Evolutionary conservation across 1,140 invertebrate genomes (phyloP).

Genomic region (Dendroctonus valens): DNA sequence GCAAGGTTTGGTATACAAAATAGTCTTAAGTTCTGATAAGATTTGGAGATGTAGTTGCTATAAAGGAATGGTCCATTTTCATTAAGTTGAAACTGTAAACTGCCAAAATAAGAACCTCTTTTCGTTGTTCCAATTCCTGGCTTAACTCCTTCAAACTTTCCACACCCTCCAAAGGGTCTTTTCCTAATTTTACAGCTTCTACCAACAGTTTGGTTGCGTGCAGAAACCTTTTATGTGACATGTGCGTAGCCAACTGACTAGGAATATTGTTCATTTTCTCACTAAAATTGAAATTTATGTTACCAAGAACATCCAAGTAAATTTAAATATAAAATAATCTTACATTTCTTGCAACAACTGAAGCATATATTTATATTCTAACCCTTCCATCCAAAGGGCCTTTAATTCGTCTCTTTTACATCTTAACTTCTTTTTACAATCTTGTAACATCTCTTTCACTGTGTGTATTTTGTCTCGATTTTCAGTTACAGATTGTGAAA

Average conservation of each 20-base stretch:
- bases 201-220: conserved; percentile 82
- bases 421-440: conserved; percentile 86
- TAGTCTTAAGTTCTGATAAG: conserved; percentile 70
- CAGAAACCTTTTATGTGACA: conserved; percentile 77
- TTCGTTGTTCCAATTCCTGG: conserved; percentile 67
- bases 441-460: conserved; percentile 86
- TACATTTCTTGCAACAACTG: conserved; percentile 87
- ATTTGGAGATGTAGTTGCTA: conserved; percentile 68
- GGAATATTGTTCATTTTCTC: conserved; percentile 79
- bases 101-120: conserved; percentile 55
- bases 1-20: conserved; percentile 70
- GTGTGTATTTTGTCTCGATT: conserved; percentile 80
- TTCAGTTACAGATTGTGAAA: conserved; percentile 74
- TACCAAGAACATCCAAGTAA: conserved; percentile 4
- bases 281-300: conserved; percentile 52
- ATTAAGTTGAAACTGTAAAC: background rate
- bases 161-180: conserved; percentile 71
- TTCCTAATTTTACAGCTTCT: conserved; percentile 64
- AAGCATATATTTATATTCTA: conserved; percentile 89
- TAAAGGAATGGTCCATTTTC: conserved; percentile 28
- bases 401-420: conserved; percentile 91
- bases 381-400: conserved; percentile 87
- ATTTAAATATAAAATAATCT: conserved; percentile 30
- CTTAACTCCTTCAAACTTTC: conserved; percentile 79
- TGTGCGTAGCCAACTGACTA: conserved; percentile 66